A percentile compares a stretch with the other conserved stretches of the same genome.
phyloP scores from a whole-genome alignment of 2,888 invertebrate species.

The Buathra laborator region DNA sequence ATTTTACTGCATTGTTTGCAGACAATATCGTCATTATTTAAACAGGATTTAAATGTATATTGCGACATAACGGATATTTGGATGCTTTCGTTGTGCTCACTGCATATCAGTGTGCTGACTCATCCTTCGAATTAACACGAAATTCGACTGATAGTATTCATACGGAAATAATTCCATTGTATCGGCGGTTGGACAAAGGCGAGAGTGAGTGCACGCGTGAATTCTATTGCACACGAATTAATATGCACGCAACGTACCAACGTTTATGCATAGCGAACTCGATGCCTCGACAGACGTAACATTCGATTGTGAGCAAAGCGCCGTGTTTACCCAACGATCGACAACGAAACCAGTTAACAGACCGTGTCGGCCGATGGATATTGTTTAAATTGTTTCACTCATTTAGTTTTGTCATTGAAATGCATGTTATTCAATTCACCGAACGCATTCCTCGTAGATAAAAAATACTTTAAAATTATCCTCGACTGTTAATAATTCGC shows the following conservation, averaged over 20 bases:
- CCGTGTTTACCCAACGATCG: slow-evolving; percentile 45
- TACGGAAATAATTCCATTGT: slow-evolving; percentile 58
- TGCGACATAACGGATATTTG: slow-evolving; percentile 15
- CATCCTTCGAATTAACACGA: slow-evolving; percentile 35
- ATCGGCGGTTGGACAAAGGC: slow-evolving; percentile 37
- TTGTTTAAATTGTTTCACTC: slow-evolving; percentile 28
- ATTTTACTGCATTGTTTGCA: neutral
- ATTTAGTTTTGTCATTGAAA: slow-evolving; percentile 24
- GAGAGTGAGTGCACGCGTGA: slow-evolving; percentile 23
- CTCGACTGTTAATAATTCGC: no score
- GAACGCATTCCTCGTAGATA: neutral
- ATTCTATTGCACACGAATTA: slow-evolving; percentile 41
- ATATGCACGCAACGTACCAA: slow-evolving; percentile 47
- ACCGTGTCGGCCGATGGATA: slow-evolving; percentile 16
- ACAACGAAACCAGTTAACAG: slow-evolving; percentile 24
- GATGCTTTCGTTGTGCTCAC: slow-evolving; percentile 11
- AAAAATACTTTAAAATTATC: neutral
- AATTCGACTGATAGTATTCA: slow-evolving; percentile 52
- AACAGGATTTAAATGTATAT: slow-evolving; percentile 20
- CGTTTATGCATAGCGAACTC: slow-evolving; percentile 39
- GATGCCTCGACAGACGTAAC: slow-evolving; percentile 43
- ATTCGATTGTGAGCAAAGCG: slow-evolving; percentile 27
- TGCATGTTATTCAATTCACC: neutral
- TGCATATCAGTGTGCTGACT: neutral
- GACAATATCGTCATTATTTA: neutral